Evolutionary conservation across 2,113 vertebrate species (phyloP).

Genomic region (Globicephala melas): DNA sequence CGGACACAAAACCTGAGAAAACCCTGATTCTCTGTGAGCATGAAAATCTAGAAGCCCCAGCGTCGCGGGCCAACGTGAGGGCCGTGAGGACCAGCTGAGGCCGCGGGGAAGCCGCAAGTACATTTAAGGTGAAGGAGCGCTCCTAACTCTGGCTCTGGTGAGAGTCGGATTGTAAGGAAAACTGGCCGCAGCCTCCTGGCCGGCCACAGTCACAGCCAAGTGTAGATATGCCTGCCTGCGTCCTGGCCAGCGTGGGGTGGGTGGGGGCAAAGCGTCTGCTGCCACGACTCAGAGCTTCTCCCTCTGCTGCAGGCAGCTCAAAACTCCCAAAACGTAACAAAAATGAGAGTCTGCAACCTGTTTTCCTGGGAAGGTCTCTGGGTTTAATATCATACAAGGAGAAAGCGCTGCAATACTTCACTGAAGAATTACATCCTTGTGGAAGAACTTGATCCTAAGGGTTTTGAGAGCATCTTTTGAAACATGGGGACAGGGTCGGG

Average conservation of each 20-base stretch:
- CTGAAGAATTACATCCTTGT: background rate
- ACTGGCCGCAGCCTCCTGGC: background rate
- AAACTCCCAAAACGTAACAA: background rate
- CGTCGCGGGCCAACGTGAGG: accelerated
- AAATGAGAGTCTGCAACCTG: background rate
- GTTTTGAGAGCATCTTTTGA: background rate
- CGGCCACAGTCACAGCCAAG: background rate
- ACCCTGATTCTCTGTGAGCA: background rate
- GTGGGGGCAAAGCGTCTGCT: accelerated
- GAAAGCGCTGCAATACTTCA: background rate
- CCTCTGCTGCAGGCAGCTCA: background rate
- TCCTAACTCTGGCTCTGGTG: background rate
- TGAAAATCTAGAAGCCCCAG: background rate
- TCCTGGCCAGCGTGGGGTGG: accelerated
- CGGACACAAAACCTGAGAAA: background rate
- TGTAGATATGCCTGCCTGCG: accelerated
- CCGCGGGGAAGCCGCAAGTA: background rate
- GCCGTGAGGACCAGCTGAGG: background rate
- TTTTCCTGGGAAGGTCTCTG: background rate
- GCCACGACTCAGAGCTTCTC: background rate
- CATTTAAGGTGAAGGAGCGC: accelerated
- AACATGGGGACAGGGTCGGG: background rate
- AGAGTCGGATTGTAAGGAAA: background rate
- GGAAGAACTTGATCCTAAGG: background rate
- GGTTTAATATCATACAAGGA: background rate